A percentile compares a stretch with the other conserved stretches of the same genome.
phyloP scores from a whole-genome alignment of 2,888 invertebrate genomes.

The Ornithoptera priamus region DNA sequence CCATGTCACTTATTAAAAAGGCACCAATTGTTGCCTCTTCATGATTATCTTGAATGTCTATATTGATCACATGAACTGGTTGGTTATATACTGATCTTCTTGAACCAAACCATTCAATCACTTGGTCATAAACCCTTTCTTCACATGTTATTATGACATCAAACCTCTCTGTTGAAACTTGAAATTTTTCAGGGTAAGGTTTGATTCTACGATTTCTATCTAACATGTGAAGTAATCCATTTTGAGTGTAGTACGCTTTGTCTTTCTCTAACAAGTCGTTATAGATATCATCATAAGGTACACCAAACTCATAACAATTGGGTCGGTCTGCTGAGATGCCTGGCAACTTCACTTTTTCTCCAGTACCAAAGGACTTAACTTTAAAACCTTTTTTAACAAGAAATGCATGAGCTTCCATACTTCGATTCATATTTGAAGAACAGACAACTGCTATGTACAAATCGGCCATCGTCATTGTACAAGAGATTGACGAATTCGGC shows the following conservation, averaged over 20 bases:
- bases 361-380: constrained; percentile 96
- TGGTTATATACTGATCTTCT: constrained; percentile 89
- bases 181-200: constrained; percentile 95
- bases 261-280: constrained; percentile 95
- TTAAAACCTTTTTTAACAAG: constrained; percentile 97
- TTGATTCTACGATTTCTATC: constrained; percentile 98
- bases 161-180: constrained; percentile 92
- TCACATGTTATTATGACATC: constrained; percentile 98
- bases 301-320: constrained; percentile 98
- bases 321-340: constrained; percentile 96
- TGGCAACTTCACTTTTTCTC: constrained; percentile 97
- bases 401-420: constrained; percentile 99
- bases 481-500: neutral
- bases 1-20: constrained; percentile 97
- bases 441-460: constrained; percentile 96
- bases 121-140: constrained; percentile 99
- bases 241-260: constrained; percentile 96
- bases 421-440: constrained; percentile 99
- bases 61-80: constrained; percentile 97
- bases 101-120: constrained; percentile 94
- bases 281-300: constrained; percentile 97
- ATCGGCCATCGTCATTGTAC: constrained; percentile 54
- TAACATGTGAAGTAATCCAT: constrained; percentile 98
- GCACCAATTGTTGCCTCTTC: constrained; percentile 99
- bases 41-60: constrained; percentile 99